Evolutionary conservation across 2,113 vertebrate species (phyloP).

Genomic region (Garra rufa): DNA sequence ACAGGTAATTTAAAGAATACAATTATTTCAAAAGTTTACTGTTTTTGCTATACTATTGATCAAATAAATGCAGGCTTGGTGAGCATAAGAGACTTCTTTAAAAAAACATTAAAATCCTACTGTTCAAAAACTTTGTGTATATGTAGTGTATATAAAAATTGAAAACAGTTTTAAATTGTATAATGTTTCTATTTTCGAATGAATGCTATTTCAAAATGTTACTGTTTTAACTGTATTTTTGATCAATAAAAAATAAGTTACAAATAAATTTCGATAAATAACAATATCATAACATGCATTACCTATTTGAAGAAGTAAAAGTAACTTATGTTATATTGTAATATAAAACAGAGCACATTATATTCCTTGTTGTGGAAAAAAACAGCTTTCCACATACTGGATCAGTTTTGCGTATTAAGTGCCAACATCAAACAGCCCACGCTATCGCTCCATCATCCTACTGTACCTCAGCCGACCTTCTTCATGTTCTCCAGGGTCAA

Average conservation of each 20-base stretch:
- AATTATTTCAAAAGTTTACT: no score
- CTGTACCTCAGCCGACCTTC: background rate
- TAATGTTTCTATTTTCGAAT: background rate
- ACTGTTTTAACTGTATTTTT: background rate
- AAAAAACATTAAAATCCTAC: no score
- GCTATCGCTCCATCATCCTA: background rate
- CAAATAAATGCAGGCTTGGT: no score
- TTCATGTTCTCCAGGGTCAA: conserved; percentile 30
- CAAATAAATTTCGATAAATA: background rate
- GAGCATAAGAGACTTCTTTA: no score
- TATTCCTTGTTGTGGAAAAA: background rate
- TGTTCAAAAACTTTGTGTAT: no score
- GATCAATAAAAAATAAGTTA: background rate
- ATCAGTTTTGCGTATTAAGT: background rate
- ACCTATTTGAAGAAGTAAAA: background rate
- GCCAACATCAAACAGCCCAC: conserved; percentile 16
- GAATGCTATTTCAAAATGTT: background rate
- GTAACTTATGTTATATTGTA: background rate
- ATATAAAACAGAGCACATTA: background rate
- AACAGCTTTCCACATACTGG: background rate
- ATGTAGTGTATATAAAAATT: no score
- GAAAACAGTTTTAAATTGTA: background rate
- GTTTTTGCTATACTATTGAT: no score
- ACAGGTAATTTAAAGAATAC: no score
- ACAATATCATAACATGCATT: background rate